Evolutionary conservation across 2,797 vertebrate genomes (phyloP), one percentile per base, ranked within the genome.

Genomic region (Dryobates pubescens): DNA sequence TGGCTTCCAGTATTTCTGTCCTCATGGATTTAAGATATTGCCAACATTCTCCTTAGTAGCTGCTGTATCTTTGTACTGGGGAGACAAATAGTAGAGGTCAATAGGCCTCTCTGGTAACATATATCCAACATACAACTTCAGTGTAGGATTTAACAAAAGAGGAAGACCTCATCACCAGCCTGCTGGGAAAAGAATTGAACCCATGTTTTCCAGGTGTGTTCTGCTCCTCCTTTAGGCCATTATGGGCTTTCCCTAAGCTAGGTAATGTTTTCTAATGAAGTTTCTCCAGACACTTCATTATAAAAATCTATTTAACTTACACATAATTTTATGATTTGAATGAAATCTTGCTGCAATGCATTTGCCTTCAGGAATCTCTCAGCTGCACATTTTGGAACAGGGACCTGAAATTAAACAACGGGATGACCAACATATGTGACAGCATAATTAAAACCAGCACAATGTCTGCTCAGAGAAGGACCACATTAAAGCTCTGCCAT

Each of bases 1-100:
- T 82, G 54, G 47, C 51, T 89, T 84, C 57, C 19, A 38, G 17
- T 18, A 92, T 88, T 94, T 75, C 94, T 86, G 74, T 32, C 13
- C 3, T 89, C 14, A 13, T n/a, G 29, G 19, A 94, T 85, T 76
- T 84, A 89, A 30, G 10, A 65, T 59, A 67, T 30, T 63, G 49
- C 24, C 78, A 82, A 58, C 9, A 22, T 69, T 82, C 78, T 83
- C 61, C 47, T 17, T 86, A 63, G 59, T 17, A 82, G 29, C 32
- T 90, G 26, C 26, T 82, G 47, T 17, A 72, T 41, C 11, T 36
- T 69, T 76, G 72, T 38, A 72, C 24, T 43, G 26, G 30, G 5
- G 6, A 89, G 18, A 68, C 20, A 56, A 74, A 92, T 27, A 32
- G 30, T 18, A 59, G 84, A 94, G 88, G 56, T 67, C 84, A 82